Conservation (phyloP, 2,113 vertebrate species). For the Prolemur simus region DNA sequence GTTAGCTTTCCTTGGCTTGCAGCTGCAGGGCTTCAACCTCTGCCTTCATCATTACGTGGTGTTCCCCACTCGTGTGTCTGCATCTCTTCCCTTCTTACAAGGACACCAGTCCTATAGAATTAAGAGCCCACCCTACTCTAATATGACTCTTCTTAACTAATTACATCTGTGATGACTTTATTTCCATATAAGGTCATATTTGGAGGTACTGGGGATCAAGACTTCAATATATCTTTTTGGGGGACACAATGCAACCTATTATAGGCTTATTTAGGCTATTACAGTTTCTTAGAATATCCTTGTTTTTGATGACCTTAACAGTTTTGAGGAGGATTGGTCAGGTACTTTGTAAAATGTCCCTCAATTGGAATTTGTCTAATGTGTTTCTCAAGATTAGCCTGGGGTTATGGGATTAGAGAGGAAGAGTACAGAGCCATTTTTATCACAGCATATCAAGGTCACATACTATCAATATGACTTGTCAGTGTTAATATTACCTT, state of each 20-base stretch:
- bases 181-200: not conserved
- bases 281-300: not conserved
- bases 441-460: not conserved
- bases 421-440: not conserved
- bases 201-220: not conserved
- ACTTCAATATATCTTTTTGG: not conserved
- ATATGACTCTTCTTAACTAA: not conserved
- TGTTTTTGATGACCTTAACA: not conserved
- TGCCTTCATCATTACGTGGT: not conserved
- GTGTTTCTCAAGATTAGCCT: not conserved
- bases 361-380: not conserved
- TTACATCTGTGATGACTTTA: not conserved
- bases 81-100: not conserved
- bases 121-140: not conserved
- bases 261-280: not conserved
- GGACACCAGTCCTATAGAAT: not conserved
- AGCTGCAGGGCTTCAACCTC: not conserved
- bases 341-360: not conserved
- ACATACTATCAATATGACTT: not conserved
- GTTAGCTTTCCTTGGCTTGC: not conserved
- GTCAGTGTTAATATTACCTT: not conserved
- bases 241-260: not conserved
- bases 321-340: not conserved
- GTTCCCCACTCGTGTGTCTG: not conserved
- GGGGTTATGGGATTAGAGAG: not conserved